Evolutionary conservation across 2,888 invertebrate species (phyloP).

Genomic region (Machimus atricapillus): DNA sequence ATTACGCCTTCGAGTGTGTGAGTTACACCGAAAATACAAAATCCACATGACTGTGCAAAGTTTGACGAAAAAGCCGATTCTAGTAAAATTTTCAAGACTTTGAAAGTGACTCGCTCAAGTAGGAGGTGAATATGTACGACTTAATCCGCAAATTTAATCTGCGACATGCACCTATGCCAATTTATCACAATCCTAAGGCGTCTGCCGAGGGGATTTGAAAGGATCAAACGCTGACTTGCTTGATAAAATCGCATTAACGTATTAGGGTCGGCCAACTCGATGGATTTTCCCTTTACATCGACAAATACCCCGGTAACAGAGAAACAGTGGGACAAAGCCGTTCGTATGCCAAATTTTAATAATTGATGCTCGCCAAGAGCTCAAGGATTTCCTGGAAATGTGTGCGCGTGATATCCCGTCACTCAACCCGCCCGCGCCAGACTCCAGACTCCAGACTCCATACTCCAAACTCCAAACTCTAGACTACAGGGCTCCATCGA

Average conservation of each 20-base stretch:
- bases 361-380: constrained; percentile 8
- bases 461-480: background rate
- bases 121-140: background rate
- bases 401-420: background rate
- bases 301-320: background rate
- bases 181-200: background rate
- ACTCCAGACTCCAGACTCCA: background rate
- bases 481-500: background rate
- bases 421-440: background rate
- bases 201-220: background rate
- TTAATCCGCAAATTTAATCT: background rate
- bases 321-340: background rate
- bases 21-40: background rate
- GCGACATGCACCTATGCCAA: background rate
- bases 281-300: background rate
- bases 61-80: background rate
- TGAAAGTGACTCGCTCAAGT: background rate
- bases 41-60: background rate
- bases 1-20: background rate
- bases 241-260: constrained; percentile 14
- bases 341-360: constrained; percentile 1
- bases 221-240: constrained; percentile 14
- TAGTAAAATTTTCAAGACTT: background rate
- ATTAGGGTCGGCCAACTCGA: background rate
- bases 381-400: background rate